These are phyloP conservation scores for Synergus itoensis DNA, from an alignment of 2,888 invertebrate genomes.

Conservation along the genomic window DNA sequence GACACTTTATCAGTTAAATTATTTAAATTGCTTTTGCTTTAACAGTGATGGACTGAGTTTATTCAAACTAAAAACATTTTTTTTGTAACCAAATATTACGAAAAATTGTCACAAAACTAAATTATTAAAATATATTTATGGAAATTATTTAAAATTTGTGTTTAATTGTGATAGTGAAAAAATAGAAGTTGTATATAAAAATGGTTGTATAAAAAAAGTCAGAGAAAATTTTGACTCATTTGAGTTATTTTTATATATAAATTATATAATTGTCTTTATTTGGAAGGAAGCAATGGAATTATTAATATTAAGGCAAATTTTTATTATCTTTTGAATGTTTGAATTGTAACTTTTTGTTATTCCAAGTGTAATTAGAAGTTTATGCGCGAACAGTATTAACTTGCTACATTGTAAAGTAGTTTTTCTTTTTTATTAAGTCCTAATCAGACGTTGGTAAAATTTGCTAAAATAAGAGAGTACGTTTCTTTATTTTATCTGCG, in stretches of 20 bases:
- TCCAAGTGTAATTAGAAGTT: neutral
- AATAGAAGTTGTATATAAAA: neutral
- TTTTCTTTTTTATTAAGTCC: neutral
- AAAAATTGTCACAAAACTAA: neutral
- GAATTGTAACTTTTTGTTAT: neutral
- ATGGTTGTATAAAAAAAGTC: neutral
- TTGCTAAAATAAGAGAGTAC: neutral
- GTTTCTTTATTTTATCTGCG: neutral
- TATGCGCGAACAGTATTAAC: neutral
- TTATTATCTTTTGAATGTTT: neutral
- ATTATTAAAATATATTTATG: neutral
- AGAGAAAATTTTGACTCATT: neutral
- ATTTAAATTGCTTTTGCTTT: constrained; percentile 11
- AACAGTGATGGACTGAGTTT: neutral
- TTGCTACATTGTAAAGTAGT: neutral
- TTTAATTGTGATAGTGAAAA: neutral
- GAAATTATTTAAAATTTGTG: neutral
- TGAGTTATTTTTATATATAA: constrained; percentile 2
- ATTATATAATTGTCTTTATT: neutral
- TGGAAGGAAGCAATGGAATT: neutral
- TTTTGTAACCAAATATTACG: neutral
- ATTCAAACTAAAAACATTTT: neutral
- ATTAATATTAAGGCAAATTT: neutral
- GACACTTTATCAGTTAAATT: neutral
- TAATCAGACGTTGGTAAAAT: neutral